These are phyloP conservation scores for human (Homo sapiens) DNA, from an alignment of 2,113 vertebrate species.

Conservation along the genomic window GRCh38 chr4:138013501-138014000, in stretches of 20 bases:
- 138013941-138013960: not conserved
- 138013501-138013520: not conserved
- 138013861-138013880: not conserved
- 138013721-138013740: not conserved
- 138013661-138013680: not conserved
- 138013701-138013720: not conserved
- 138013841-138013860: conserved; percentile 31
- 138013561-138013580: not conserved
- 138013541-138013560: not conserved
- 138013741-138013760: not conserved
- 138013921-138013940: not conserved
- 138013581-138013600: not conserved
- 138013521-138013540: not conserved
- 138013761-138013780: not conserved
- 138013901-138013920: not conserved
- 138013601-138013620: not conserved
- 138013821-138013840: not conserved
- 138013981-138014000: not conserved
- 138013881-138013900: not conserved
- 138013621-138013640: not conserved
- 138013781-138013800: not conserved
- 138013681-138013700: not conserved
- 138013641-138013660: not conserved
- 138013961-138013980: not conserved
- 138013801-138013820: not conserved